Percentiles rank a stretch among this genome's conserved stretches.
phyloP scores from a whole-genome alignment of 2,113 vertebrate genomes.

The Mastomys coucha region DNA sequence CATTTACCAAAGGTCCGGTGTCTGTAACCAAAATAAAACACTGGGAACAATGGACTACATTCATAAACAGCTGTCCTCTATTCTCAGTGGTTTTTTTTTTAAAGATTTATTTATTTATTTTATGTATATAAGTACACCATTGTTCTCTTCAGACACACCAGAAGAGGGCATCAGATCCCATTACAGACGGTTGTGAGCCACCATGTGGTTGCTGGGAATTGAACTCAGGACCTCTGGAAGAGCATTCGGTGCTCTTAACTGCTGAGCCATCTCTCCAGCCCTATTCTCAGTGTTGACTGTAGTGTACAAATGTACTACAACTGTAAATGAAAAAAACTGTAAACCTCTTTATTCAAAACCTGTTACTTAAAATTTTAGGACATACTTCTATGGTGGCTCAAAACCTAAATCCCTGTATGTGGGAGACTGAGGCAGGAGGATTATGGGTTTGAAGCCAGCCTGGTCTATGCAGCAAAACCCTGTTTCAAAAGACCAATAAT shows the following conservation, averaged over 20 bases:
- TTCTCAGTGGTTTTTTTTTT: too few relatives aligned
- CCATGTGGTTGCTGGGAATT: too few relatives aligned
- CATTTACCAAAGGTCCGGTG: slow-evolving; percentile 70
- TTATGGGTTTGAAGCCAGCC: background rate
- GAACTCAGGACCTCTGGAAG: too few relatives aligned
- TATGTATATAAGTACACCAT: too few relatives aligned
- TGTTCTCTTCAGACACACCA: too few relatives aligned
- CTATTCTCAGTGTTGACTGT: too few relatives aligned
- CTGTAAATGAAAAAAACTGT: slow-evolving; percentile 54
- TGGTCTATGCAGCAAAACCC: background rate
- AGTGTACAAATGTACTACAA: slow-evolving; percentile 72
- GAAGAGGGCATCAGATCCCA: too few relatives aligned
- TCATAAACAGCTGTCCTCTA: too few relatives aligned
- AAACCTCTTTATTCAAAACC: slow-evolving; percentile 46
- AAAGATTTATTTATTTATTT: too few relatives aligned
- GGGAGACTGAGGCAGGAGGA: background rate
- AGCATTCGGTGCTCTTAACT: too few relatives aligned
- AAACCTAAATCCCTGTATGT: background rate
- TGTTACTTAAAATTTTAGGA: slow-evolving; percentile 36
- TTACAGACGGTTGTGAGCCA: too few relatives aligned
- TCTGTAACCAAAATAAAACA: slow-evolving; percentile 54
- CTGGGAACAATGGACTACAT: slow-evolving; percentile 59
- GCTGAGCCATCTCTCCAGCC: too few relatives aligned
- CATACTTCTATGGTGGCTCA: background rate
- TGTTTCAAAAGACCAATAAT: background rate